Conservation (phyloP, 2,113 vertebrate species). For the Macquaria ambigua region DNA sequence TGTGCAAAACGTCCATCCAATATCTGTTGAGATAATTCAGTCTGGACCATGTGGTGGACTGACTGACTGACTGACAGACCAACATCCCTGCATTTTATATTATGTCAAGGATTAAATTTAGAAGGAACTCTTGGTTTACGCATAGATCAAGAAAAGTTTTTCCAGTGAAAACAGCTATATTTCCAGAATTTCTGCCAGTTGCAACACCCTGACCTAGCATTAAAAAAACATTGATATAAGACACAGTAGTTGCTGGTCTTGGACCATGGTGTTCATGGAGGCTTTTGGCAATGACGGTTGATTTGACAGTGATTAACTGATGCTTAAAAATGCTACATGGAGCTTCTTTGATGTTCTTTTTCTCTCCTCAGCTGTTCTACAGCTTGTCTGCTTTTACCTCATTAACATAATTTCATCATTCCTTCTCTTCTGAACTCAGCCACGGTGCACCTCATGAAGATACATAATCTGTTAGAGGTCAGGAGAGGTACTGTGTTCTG, state of each 20-base stretch:
- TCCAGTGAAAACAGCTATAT: background rate
- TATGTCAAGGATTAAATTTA: background rate
- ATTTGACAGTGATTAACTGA: conserved; percentile 21
- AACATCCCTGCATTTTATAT: background rate
- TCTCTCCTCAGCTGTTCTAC: background rate
- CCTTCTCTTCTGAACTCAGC: conserved; percentile 8
- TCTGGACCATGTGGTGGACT: background rate
- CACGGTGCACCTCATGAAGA: background rate
- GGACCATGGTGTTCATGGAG: background rate
- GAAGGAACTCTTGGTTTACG: background rate
- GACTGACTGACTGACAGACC: no score
- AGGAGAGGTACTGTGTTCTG: conserved; percentile 1
- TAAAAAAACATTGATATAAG: background rate
- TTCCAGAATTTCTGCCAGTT: conserved; percentile 15
- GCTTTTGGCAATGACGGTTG: background rate
- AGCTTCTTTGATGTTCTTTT: conserved; percentile 16
- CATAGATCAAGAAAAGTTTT: background rate
- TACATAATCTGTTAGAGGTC: conserved; percentile 30
- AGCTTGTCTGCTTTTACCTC: background rate
- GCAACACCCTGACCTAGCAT: background rate
- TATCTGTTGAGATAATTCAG: background rate
- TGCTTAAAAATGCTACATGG: background rate
- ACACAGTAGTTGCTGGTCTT: background rate
- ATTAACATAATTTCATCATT: conserved; percentile 25
- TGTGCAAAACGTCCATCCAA: background rate